Percentiles rank a stretch among this genome's conserved stretches.
phyloP scores from a whole-genome alignment of 2,113 vertebrate species.

The Ibidorhyncha struthersii region DNA sequence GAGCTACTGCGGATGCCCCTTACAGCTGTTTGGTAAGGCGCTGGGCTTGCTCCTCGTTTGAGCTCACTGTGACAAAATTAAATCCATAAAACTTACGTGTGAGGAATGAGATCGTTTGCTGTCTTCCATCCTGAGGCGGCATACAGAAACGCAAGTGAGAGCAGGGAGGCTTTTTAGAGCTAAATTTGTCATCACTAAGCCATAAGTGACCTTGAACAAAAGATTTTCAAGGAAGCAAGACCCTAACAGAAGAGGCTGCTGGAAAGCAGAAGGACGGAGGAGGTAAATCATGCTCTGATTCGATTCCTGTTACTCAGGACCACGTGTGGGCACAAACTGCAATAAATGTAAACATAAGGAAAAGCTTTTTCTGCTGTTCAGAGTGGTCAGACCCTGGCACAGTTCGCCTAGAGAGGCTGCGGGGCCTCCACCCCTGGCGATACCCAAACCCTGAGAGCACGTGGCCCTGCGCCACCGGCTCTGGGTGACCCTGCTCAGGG shows the following conservation, averaged over 20 bases:
- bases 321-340: not conserved
- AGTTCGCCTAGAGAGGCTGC: not conserved
- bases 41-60: not conserved
- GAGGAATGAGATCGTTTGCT: rapidly evolving
- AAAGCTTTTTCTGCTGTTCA: not conserved
- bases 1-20: not conserved
- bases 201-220: not conserved
- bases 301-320: not conserved
- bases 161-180: conserved; percentile 2
- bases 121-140: not conserved
- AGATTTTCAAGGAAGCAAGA: not conserved
- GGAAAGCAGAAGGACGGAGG: not conserved
- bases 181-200: not conserved
- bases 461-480: rapidly evolving
- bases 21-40: not conserved
- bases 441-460: rapidly evolving
- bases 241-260: not conserved
- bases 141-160: not conserved
- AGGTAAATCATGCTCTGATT: not conserved
- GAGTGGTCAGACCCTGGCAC: not conserved
- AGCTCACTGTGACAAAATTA: not conserved
- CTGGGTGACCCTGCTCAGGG: not conserved
- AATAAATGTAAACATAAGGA: not conserved
- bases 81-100: not conserved
- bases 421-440: rapidly evolving